phyloP scores from a whole-genome alignment of 2,113 vertebrate genomes.

The Corythaeola cristata region DNA sequence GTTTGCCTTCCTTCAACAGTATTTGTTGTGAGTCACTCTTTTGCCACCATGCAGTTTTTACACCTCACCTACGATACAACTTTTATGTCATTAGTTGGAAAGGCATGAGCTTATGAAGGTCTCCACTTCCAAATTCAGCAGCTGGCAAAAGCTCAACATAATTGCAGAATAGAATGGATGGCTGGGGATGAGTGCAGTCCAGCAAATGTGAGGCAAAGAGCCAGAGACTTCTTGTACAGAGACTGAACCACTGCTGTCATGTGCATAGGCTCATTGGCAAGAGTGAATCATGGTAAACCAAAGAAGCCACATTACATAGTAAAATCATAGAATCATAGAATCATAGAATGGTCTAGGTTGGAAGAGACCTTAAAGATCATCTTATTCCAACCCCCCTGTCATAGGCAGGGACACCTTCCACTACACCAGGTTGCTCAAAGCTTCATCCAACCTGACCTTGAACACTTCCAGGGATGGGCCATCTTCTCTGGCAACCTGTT shows the following conservation, averaged over 20 bases:
- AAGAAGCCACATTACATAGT: background rate
- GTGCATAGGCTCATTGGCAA: fast-evolving
- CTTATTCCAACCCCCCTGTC: no score
- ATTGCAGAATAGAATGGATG: background rate
- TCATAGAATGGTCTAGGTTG: no score
- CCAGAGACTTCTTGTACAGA: background rate
- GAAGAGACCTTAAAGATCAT: no score
- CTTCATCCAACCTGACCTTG: no score
- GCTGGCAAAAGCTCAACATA: background rate
- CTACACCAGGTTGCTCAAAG: no score
- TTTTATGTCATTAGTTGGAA: background rate
- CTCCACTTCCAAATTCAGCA: background rate
- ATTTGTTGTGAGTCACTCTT: background rate
- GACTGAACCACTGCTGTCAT: background rate
- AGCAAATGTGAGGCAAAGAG: background rate
- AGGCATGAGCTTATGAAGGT: background rate
- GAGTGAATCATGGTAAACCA: background rate
- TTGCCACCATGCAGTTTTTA: background rate
- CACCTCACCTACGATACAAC: background rate
- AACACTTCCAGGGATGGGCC: no score
- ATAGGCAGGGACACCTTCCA: no score
- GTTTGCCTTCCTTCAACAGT: background rate
- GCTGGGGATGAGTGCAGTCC: background rate
- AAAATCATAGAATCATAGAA: background rate
- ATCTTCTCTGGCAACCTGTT: no score